phyloP scores from a whole-genome alignment of 2,113 vertebrate species.

The Oncorhynchus nerka region DNA sequence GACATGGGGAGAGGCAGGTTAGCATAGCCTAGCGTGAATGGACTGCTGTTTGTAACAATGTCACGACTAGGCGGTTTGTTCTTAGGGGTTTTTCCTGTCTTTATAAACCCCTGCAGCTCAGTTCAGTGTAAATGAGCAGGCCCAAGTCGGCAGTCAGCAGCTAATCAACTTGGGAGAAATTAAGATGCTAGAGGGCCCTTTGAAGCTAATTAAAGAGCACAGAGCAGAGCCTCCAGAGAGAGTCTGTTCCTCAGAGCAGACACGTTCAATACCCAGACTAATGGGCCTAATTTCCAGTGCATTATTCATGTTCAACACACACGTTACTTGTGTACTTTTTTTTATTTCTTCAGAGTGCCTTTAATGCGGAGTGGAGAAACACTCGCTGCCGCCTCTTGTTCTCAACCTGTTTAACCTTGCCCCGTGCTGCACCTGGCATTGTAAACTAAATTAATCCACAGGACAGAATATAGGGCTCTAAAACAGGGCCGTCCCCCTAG shows the following conservation, averaged over 20 bases:
- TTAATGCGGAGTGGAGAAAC: conserved; percentile 6
- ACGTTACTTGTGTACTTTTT: conserved; percentile 49
- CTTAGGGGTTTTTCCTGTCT: conserved; percentile 33
- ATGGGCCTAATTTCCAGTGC: conserved; percentile 75
- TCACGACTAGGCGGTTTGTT: conserved; percentile 16
- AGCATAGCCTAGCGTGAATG: conserved; percentile 37
- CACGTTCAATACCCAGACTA: conserved; percentile 75
- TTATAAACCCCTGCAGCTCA: conserved; percentile 44
- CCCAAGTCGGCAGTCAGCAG: conserved; percentile 44
- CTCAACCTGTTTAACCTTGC: conserved; percentile 49
- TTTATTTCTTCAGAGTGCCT: conserved; percentile 33
- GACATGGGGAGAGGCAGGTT: conserved; percentile 37
- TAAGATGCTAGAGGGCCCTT: conserved; percentile 73
- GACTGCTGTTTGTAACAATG: conserved; percentile 16
- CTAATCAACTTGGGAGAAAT: conserved; percentile 66
- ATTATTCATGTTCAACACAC: conserved; percentile 76
- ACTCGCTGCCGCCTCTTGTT: conserved; percentile 1
- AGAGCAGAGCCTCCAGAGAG: conserved; percentile 70
- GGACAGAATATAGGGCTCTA: neutral
- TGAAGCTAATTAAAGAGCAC: conserved; percentile 79
- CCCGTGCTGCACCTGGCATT: conserved; percentile 4
- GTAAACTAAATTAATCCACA: conserved; percentile 46
- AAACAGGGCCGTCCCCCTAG: neutral
- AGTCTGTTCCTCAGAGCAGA: conserved; percentile 42
- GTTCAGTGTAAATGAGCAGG: conserved; percentile 61